Conservation (phyloP, 2,888 invertebrate genomes). For the Perdita meconis region DNA sequence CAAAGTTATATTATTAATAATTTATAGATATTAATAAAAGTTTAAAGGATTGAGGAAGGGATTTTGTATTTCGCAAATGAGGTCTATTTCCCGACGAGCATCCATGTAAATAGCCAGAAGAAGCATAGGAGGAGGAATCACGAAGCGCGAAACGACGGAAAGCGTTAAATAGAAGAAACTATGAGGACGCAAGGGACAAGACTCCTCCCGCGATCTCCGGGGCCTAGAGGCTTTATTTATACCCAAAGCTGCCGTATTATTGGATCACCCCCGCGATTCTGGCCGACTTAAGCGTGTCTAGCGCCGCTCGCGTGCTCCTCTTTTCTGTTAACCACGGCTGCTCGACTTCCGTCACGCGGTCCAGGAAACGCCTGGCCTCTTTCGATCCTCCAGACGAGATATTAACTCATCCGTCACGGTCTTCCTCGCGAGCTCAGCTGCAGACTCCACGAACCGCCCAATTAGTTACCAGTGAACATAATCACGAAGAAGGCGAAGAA, state of each 20-base stretch:
- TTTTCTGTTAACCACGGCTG: conserved; percentile 29
- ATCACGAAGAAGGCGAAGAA: too few relatives aligned
- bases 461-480: too few relatives aligned
- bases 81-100: conserved; percentile 61
- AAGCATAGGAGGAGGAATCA: conserved; percentile 1
- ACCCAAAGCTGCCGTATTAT: conserved; percentile 82
- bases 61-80: conserved; percentile 5
- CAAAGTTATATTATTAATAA: too few relatives aligned
- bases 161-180: conserved; percentile 47
- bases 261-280: conserved; percentile 82
- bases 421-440: too few relatives aligned
- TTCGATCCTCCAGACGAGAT: not conserved
- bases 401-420: not conserved
- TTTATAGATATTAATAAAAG: too few relatives aligned
- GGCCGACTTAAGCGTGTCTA: conserved; percentile 65
- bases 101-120: conserved; percentile 1
- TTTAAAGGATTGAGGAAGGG: not conserved
- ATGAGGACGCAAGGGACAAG: conserved; percentile 53
- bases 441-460: too few relatives aligned
- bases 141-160: conserved; percentile 42
- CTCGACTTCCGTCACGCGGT: conserved; percentile 45
- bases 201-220: conserved; percentile 75
- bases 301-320: conserved; percentile 39
- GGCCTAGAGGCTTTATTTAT: conserved; percentile 81
- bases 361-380: conserved; percentile 17